A percentile compares a stretch with the other conserved stretches of the same genome.
Conservation (phyloP, 1,140 invertebrate species). For the Magallana angulata region DNA sequence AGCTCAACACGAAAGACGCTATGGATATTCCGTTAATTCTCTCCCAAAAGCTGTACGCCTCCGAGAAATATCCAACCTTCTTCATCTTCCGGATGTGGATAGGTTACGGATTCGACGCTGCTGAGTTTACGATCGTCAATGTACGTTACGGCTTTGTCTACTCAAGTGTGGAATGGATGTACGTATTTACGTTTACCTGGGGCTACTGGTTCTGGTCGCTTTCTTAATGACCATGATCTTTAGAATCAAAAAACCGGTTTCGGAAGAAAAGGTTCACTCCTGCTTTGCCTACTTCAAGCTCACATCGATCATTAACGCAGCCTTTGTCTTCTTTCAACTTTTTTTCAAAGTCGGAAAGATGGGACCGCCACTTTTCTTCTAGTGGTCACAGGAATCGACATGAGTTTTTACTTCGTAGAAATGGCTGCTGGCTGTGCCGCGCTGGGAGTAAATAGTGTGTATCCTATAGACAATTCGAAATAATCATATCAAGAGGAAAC, state of each 20-base stretch:
- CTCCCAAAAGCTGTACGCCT: background rate
- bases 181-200: constrained; percentile 42
- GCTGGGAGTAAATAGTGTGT: too few relatives aligned
- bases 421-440: constrained; percentile 45
- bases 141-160: constrained; percentile 34
- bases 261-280: constrained; percentile 5
- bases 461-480: too few relatives aligned
- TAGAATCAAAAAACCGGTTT: background rate
- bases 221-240: constrained; percentile 31
- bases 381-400: constrained; percentile 42
- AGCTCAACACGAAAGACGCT: too few relatives aligned
- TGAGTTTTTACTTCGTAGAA: constrained; percentile 46
- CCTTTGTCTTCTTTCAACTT: constrained; percentile 49
- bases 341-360: background rate
- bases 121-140: background rate
- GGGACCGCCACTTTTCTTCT: constrained; percentile 5
- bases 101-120: constrained; percentile 44
- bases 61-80: background rate
- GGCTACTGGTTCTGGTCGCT: constrained; percentile 8
- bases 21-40: constrained; percentile 5
- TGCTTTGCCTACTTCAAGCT: constrained; percentile 48
- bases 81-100: constrained; percentile 49
- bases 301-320: constrained; percentile 39
- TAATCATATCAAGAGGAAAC: too few relatives aligned
- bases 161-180: constrained; percentile 28